Evolutionary conservation across 53 echinoderm and acorn worm genomes (phyloP), one percentile per base, ranked within the genome.

Genomic region (Holothuria leucospilota): DNA sequence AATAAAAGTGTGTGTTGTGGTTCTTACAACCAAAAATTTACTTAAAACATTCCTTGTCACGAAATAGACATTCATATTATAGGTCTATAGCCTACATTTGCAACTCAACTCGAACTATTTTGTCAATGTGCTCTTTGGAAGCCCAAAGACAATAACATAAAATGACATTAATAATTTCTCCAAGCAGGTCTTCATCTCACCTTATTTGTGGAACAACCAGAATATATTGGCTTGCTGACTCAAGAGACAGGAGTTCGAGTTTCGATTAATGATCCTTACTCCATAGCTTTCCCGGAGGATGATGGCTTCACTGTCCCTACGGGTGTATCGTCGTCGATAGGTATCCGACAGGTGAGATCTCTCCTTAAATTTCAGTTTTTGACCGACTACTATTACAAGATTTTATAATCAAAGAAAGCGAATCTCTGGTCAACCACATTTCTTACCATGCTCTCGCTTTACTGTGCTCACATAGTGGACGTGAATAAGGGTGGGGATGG

Each of bases 191-290:
- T 96, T 13, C 94, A 94, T 53, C 41, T 96, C 15, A 96, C 96
- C 2, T 29, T 96, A 18, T 96, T 91, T 82, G 89, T 94, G 12
- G 96, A 96, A 52, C 93, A 93, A 78, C 94, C 96, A 6, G 96
- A 96, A 63, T 96, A 96, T 67, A 74, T 96, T 20, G 94, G 96
- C 5, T 89, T 96, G 52, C 91, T 96, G 39, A 77, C 92, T 14
- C 96, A 84, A 29, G 94, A 94, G 61, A 63, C 91, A 0, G 96
- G 94, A 11, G 93, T 91, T 6, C 81, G 96, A 42, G 82, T 96
- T 34, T 20, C 96, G 2, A 68, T 96, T 7, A 84, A 92, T 59
- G 60, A 82, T 9, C 86, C 85, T 8, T 81, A 64, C 34, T 39
- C 67, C 1, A 75, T 82, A 38, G 93, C 96, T 4, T 81, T 83